Base-by-base conservation (phyloP, 2,888 invertebrate species). In the Acleris emargana region DNA sequence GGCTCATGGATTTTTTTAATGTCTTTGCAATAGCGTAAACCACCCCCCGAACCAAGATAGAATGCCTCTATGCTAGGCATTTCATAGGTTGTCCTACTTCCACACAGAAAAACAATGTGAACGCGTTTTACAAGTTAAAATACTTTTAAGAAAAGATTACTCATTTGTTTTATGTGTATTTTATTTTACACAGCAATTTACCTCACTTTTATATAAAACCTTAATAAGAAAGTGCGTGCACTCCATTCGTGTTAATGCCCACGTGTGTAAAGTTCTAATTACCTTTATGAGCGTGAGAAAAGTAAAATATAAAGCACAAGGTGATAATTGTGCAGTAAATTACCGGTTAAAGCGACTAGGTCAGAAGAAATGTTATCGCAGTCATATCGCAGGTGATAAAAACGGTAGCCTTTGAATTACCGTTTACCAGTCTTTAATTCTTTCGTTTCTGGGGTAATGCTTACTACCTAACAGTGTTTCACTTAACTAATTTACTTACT, bases 301-400 rank as follows among this genome's bases (percentile, higher is more conserved):
- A 62, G 53, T 47, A 52, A 55, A 38, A 60, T 61, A 66, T 57
- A 51, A 62, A 50, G 47, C 45, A 20, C 32, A 42, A 66, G 57
- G 66, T 57, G 66, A 66, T 66, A 66, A 66, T 66, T 60, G 66
- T 61, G 43, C 64, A 43, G 43, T 66, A 57, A 66, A 66, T 66
- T 66, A 66, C 55, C 32, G 51, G 55, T 55, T 51, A 32, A 43
- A 55, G 54, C 42, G 50, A 28, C 57, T 58, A 47, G 62, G 51
- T 61, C 62, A 61, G 62, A 22, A 50, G 50, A 55, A 55, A 57
- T 60, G 59, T 55, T 66, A 66, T 66, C 66, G 45, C 11, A 42
- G 51, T 45, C 49, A 60, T 64, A 59, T 64, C 28, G 43, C 54
- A 22, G 55, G 59, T 20, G 45, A 58, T 66, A 60, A 66, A 64